Conservation (phyloP, 2,888 invertebrate genomes). For the Metellina segmentata region DNA sequence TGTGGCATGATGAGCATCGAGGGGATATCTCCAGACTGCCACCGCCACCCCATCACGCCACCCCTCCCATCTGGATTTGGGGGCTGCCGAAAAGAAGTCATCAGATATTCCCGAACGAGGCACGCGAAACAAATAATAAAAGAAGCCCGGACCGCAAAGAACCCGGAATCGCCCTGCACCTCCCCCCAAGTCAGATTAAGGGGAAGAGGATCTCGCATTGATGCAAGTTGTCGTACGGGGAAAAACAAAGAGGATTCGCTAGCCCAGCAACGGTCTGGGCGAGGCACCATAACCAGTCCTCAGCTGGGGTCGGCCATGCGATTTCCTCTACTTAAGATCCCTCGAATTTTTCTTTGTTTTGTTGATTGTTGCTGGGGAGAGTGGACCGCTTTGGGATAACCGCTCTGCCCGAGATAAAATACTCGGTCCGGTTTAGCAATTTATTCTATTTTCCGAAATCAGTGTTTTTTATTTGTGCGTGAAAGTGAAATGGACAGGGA, state of each 20-base stretch:
- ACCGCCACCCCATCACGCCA: conserved; percentile 6
- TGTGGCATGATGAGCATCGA: conserved; percentile 63
- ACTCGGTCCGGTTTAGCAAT: background rate
- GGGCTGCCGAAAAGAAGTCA: conserved; percentile 62
- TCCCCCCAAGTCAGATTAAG: conserved; percentile 52
- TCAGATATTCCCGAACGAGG: conserved; percentile 67
- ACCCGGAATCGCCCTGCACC: conserved; percentile 39
- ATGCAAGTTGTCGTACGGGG: conserved; percentile 69
- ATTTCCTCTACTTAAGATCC: conserved; percentile 58
- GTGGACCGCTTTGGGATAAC: conserved; percentile 17
- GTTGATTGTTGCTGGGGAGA: conserved; percentile 22
- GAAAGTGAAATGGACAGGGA: too few relatives aligned
- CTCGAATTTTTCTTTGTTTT: conserved; percentile 31
- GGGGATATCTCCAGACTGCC: conserved; percentile 44
- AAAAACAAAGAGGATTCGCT: conserved; percentile 38
- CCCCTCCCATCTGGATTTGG: conserved; percentile 37
- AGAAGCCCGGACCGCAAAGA: conserved; percentile 47
- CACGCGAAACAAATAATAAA: conserved; percentile 55
- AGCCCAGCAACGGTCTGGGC: background rate
- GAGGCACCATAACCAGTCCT: conserved; percentile 63
- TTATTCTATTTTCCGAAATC: conserved; percentile 17
- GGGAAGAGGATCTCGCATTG: conserved; percentile 50
- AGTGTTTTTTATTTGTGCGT: too few relatives aligned
- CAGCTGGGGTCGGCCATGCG: conserved; percentile 68
- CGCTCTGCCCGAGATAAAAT: conserved; percentile 15